Base-by-base conservation (phyloP, 1,140 invertebrate species). In the Ruditapes philippinarum region DNA sequence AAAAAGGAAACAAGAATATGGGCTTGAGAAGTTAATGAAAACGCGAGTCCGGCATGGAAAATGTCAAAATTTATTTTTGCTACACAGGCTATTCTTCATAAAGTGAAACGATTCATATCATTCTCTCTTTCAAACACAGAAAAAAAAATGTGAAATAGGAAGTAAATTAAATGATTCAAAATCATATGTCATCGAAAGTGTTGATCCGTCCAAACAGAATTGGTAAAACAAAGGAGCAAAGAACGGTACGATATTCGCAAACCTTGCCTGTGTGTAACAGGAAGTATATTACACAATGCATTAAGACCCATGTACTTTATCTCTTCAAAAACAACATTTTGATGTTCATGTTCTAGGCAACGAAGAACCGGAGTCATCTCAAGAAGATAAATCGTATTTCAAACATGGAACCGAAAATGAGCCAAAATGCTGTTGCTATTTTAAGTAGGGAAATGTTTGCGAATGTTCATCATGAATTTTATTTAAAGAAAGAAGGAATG, bases 1-100 rank as follows among this genome's bases (percentile, higher is more conserved):
- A 9, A 36, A 68, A 33, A n/a, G n/a, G 7, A 68, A 68, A 36
- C 62, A 68, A 68, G 62, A 68, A 68, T 68, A 68, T 68, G 62
- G 28, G 2, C 62, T 68, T 31, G 62, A 68, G 33, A 68, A n/a
- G 9, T 68, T 33, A 68, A 68, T 31, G 62, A 68, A 68, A 68
- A 28, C 4, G 62, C 62, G 9, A 28, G 62, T 2, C 9, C n/a
- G 4, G 62, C 28, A 68, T 36, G 62, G 62, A 68, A 68, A n/a
- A 19, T 28, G 3, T 68, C 25, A 1, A 68, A 68, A 68, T 68
- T 31, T 33, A 9, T 68, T 1, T 68, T 19, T 68, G 62, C 62
- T 19, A 68, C 33, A 28, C 62, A 68, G 33, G 62, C 62, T 2
- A 31, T 68, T 68, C 25, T 68, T 5, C 33, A 68, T 19, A 68